These are phyloP conservation scores for Bolinopsis microptera DNA, from an alignment of 37 sponge, comb jelly and placozoan species.

Conservation along the genomic window DNA sequence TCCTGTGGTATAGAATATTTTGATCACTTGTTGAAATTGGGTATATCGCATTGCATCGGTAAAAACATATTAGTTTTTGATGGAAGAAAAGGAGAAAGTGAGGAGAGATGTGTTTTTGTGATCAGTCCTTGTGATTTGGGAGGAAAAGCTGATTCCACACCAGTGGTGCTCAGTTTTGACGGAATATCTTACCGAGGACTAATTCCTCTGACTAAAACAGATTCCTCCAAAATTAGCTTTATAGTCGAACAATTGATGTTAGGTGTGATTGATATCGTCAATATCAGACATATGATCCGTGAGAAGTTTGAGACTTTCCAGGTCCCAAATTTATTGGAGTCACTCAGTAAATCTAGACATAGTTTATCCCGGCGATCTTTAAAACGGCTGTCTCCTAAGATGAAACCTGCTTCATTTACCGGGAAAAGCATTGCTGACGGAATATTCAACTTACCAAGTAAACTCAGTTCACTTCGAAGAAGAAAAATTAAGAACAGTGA, in stretches of 20 bases:
- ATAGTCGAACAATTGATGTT: background rate
- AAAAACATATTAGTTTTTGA: background rate
- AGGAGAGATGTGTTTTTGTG: background rate
- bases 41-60: background rate
- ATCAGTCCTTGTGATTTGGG: background rate
- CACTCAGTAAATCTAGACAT: background rate
- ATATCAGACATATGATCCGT: background rate
- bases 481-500: background rate
- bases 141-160: background rate
- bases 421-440: background rate
- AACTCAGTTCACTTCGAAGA: background rate
- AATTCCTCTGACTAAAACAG: background rate
- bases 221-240: background rate
- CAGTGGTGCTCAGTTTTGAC: background rate
- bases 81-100: background rate
- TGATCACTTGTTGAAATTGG: background rate
- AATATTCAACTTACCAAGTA: background rate
- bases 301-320: background rate
- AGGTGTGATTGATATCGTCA: background rate
- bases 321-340: background rate
- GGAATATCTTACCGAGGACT: background rate
- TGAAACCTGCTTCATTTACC: background rate
- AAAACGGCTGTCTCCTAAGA: background rate
- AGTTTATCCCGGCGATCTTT: background rate
- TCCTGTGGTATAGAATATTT: background rate